Evolutionary conservation across 1,140 invertebrate genomes (phyloP), one percentile per base, ranked within the genome.

Genomic region (Atta texana): DNA sequence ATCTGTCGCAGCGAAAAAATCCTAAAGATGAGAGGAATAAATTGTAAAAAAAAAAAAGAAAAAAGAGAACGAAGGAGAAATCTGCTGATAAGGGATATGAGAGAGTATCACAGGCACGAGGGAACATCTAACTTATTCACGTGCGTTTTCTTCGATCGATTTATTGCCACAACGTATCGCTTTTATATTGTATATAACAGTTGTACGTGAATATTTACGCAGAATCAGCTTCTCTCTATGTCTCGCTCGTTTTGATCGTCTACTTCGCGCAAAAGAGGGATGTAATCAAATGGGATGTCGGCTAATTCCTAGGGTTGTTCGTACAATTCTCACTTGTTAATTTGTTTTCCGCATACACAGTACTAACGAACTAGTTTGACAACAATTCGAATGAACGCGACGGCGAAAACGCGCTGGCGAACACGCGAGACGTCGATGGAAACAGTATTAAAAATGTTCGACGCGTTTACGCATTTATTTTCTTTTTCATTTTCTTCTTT

Each of bases 141-240:
- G 53, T 72, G 61, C 69, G 74, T 69, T 89, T 76, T 81, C 69
- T 87, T 88, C 80, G 80, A 85, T 88, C 57, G 80, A 39, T 88
- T 90, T 90, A 90, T 90, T 90, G 75, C 63, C 71, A 82, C 71
- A 89, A 55, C 57, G 82, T 76, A 51, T 84, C 39, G 76, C 53
- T 51, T 66, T 57, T 55, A 28, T 72, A 34, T 34, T 34, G 31
- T 34, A 31, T 59, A 28, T 80, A 81, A 84, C 71, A 84, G 57
- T 82, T 74, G 55, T 74, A 82, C 34, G 68, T 84, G 69, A 69
- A 81, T 86, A 66, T 80, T 72, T 49, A 61, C 39, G 44, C 34
- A 81, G 84, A 69, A 18, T 66, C 55, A 34, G 24, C 53, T 57
- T 63, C 39, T 69, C 21, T 68, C 55, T 63, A 51, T 16, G 28